Percentiles rank a stretch among this genome's conserved stretches.
phyloP scores from a whole-genome alignment of 2,888 invertebrate species.

The Ditula angustiorana region DNA sequence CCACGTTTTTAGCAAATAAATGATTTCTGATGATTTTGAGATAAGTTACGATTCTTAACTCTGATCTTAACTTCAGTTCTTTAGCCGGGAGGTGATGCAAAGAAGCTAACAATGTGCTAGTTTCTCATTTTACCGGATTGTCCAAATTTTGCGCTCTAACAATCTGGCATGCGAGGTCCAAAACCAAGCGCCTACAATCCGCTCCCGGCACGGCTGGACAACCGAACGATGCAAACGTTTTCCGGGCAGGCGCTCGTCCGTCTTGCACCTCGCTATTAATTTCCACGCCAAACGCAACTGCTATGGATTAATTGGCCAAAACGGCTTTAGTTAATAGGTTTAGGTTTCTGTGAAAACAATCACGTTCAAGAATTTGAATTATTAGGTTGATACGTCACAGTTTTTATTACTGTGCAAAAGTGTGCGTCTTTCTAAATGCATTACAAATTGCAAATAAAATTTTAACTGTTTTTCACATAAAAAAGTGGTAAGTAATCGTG shows the following conservation, averaged over 20 bases:
- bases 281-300: not conserved
- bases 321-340: not conserved
- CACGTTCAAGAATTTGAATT: not conserved
- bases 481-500: too few relatives aligned
- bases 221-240: slow-evolving; percentile 1
- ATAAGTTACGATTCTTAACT: not conserved
- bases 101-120: not conserved
- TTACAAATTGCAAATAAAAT: too few relatives aligned
- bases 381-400: too few relatives aligned
- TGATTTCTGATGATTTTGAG: too few relatives aligned
- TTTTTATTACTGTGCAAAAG: too few relatives aligned
- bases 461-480: too few relatives aligned
- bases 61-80: too few relatives aligned
- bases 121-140: not conserved
- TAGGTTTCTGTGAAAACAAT: not conserved
- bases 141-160: not conserved
- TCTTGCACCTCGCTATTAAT: slow-evolving; percentile 13
- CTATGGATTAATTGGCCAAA: slow-evolving; percentile 1
- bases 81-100: too few relatives aligned
- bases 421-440: too few relatives aligned
- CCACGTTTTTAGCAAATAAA: too few relatives aligned
- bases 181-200: slow-evolving; percentile 15
- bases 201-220: not conserved
- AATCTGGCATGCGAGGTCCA: not conserved
- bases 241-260: slow-evolving; percentile 21